Base-by-base conservation (phyloP, 2,888 invertebrate genomes). In the Mesochorus sp. region DNA sequence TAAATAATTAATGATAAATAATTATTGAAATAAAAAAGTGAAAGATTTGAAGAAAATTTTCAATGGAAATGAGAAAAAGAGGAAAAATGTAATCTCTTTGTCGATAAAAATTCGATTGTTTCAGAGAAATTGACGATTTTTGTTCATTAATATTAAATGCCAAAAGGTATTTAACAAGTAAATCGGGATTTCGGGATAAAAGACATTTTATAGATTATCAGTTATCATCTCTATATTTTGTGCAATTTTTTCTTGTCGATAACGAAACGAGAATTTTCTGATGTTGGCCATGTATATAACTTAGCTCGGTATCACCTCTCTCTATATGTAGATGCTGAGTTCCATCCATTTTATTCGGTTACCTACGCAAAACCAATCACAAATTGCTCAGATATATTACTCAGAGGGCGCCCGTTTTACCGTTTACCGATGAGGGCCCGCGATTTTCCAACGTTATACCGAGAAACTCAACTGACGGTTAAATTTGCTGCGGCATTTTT, bases 401-500 rank as follows among this genome's bases (percentile, higher is more conserved):
- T 42, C n/a, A 53, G 37, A 26, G 14, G 28, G 49, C 17, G 31
- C 28, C 28, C 26, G n/a, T 28, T 37, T 39, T 39, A 66, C 39
- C 71, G 53, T 55, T n/a, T 62, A 42, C 67, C 67, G 67, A 70
- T 73, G 76, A 76, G 44, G n/a, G n/a, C n/a, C n/a, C n/a, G 42
- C 53, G 53, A 28, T 17, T 53, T 53, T 53, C 19, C 67, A n/a
- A n/a, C 72, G 76, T 59, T 79, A 72, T 67, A 44, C 59, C 51
- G 59, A 70, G 75, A 42, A 12, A 37, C 8, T 24, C 53, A 79
- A 76, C 72, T 79, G 79, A 79, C 79, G 76, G 71, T 76, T 67
- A 76, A 79, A 79, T 79, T 79, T 76, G 79, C 72, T 76, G 76
- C 75, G 10, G 28, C 34, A 71, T 39, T 71, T 79, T 76, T 62